A percentile compares a stretch with the other conserved stretches of the same genome.
phyloP scores from a whole-genome alignment of 2,797 vertebrate genomes.

The Tragopan temminckii region DNA sequence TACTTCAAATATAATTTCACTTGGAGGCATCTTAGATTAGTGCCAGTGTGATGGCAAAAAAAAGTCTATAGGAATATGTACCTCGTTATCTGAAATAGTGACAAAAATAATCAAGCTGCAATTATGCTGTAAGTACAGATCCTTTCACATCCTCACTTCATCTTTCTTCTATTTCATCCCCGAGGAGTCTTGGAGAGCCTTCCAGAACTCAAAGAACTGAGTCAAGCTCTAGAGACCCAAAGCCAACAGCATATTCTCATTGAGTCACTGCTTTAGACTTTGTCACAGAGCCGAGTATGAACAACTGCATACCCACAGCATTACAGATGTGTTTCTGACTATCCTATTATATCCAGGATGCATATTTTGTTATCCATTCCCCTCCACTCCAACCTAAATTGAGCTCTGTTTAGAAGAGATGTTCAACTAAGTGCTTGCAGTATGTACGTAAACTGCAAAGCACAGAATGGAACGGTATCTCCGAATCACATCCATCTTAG shows the following conservation, averaged over 20 bases:
- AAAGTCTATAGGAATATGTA: background rate
- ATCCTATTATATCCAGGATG: background rate
- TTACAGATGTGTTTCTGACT: background rate
- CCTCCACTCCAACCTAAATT: background rate
- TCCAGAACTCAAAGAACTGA: background rate
- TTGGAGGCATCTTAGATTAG: background rate
- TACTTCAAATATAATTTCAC: background rate
- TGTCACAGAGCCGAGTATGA: background rate
- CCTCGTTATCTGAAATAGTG: background rate
- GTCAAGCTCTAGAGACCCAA: background rate
- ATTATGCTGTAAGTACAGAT: background rate
- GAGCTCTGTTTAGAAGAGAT: background rate
- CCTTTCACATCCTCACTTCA: background rate
- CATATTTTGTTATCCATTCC: background rate
- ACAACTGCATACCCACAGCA: background rate
- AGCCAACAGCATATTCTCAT: background rate
- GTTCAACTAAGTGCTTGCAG: rapidly evolving
- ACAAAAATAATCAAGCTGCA: background rate
- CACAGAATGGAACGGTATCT: background rate
- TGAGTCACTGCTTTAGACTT: background rate
- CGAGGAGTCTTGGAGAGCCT: background rate
- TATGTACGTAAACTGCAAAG: background rate
- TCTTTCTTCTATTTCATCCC: background rate
- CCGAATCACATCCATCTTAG: background rate
- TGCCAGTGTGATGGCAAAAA: background rate